Evolutionary conservation across 1,140 invertebrate genomes (phyloP), one percentile per base, ranked within the genome.

Genomic region (Drosophila melanogaster): DNA sequence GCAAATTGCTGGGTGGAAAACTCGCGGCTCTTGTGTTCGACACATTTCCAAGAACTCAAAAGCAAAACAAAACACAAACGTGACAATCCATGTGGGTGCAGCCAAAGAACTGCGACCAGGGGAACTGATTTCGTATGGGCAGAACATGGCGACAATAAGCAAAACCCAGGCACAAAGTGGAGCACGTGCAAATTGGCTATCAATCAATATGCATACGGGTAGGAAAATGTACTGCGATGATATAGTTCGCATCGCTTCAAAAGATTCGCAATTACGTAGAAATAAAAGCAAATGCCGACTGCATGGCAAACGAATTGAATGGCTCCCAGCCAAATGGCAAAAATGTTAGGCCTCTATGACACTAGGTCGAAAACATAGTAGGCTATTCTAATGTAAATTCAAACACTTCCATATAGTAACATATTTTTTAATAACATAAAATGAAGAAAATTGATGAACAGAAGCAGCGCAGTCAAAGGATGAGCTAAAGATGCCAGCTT

Each of bases 261-360:
- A 79, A 62, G 72, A 79, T 84, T 67, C 65, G 58, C 80, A 84
- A 83, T 83, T 83, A 79, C 61, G 58, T 46, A 56, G 71, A 84
- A 84, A 84, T 84, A 84, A 84, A 84, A 84, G 66, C 80, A 72
- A 84, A 79, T 84, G 76, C 80, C 61, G 66, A 67, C 66, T 77
- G 80, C 76, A 84, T 84, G 38, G 72, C 49, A 67, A 84, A 79
- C 76, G 50, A 77, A 77, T 77, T 77, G 54, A 71, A 30, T 57
- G 67, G 33, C 12, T 56, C 49, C 37, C 56, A 73, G 50, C 12
- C 37, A 24, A 47, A 56, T n/a, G 49, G 37, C 15, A 43, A 41
- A 17, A 43, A 8, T 7, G 65, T 19, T 43, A 24, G 26, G 59
- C 3, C 46, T 8, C 1, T 65, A 24, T 67, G 46, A 43, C 15